Percentiles rank a stretch among this genome's conserved stretches.
Conservation (phyloP, 2,888 invertebrate species). For the Platerodrilus igneus region DNA sequence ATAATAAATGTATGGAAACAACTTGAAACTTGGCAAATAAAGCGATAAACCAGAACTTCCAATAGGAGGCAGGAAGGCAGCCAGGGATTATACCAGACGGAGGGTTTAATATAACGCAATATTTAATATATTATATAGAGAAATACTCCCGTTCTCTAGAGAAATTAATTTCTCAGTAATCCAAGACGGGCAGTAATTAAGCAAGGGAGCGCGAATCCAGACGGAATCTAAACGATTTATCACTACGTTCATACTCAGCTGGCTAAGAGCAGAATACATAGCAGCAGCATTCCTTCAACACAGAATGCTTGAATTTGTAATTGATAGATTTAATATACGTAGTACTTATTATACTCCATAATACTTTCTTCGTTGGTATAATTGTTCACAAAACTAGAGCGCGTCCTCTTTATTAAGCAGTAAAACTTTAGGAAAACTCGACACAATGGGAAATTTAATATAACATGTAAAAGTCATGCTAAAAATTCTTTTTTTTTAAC, state of each 20-base stretch:
- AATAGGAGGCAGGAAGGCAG: no score
- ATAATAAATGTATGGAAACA: slow-evolving; percentile 35
- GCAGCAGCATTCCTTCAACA: slow-evolving; percentile 32
- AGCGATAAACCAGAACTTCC: slow-evolving; percentile 36
- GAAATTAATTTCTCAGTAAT: slow-evolving; percentile 50
- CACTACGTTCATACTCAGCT: slow-evolving; percentile 44
- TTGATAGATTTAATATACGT: slow-evolving; percentile 17
- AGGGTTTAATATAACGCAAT: slow-evolving; percentile 49
- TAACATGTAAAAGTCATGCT: no score
- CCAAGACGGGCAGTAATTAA: slow-evolving; percentile 50
- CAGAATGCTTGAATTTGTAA: slow-evolving; percentile 16
- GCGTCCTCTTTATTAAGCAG: no score
- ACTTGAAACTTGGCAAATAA: slow-evolving; percentile 27
- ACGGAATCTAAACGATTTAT: slow-evolving; percentile 46
- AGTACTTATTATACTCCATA: no score
- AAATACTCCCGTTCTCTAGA: slow-evolving; percentile 39
- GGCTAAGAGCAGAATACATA: slow-evolving; percentile 26
- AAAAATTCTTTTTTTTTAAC: no score
- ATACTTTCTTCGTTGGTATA: no score
- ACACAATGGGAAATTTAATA: no score
- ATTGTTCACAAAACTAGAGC: no score
- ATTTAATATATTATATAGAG: slow-evolving; percentile 49
- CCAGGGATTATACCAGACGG: slow-evolving; percentile 38
- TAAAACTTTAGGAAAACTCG: no score
- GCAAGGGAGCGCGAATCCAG: slow-evolving; percentile 38